Conservation (phyloP, 35 echinoderm and acorn worm genomes). For the Patiria miniata region DNA sequence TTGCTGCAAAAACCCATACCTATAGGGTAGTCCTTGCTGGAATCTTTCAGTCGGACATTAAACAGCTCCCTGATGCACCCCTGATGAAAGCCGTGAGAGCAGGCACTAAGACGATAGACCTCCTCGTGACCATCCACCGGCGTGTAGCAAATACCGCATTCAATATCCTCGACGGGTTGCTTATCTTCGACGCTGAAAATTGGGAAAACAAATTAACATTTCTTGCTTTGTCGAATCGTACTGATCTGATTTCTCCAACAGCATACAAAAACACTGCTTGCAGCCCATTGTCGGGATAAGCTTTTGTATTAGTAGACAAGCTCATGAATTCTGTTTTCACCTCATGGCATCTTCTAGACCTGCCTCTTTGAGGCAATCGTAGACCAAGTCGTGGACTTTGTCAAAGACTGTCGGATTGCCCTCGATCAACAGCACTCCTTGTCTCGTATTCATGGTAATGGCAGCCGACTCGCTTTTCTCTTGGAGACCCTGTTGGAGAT, state of each 20-base stretch:
- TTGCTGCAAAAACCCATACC: background rate
- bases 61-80: constrained; percentile 20
- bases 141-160: constrained; percentile 43
- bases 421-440: constrained; percentile 5
- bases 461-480: background rate
- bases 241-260: too few species aligned
- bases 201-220: background rate
- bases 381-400: constrained; percentile 8
- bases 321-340: background rate
- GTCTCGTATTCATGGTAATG: constrained; percentile 6
- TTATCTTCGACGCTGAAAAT: background rate
- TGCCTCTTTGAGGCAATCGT: constrained; percentile 16
- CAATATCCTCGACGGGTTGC: background rate
- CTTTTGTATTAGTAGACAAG: too few species aligned
- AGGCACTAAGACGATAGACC: constrained; percentile 33
- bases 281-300: too few species aligned
- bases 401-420: background rate
- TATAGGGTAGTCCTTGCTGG: constrained; percentile 22
- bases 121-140: background rate
- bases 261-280: too few species aligned
- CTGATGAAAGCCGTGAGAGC: constrained; percentile 31
- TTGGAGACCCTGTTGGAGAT: background rate
- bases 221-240: background rate
- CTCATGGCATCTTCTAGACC: constrained; percentile 18
- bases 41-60: background rate